Base-by-base conservation (phyloP, 2,888 invertebrate species). In the Onchidella celtica region DNA sequence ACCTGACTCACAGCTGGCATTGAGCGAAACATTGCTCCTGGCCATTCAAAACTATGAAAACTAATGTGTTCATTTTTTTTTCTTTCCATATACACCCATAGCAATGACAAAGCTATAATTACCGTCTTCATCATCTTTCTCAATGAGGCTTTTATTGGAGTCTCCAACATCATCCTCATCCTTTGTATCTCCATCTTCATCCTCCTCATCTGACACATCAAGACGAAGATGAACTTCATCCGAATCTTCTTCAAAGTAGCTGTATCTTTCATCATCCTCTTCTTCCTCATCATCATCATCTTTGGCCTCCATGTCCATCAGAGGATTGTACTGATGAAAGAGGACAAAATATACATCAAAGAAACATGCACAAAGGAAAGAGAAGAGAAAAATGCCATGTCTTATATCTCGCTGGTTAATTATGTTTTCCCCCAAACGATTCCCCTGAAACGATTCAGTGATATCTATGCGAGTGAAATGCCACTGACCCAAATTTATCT, bases 261-360 rank as follows among this genome's bases (percentile, higher is more conserved):
- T 82, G 59, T 87, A 84, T 55, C 83, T 83, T 6, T 86, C 87
- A 81, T 47, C 47, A 47, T 86, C 61, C 66, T 77, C 82, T 63
- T 87, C 87, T 40, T 85, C 86, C 34, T 88, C 89, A 59, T 88
- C 90, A 72, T 89, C 91, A 66, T 92, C 92, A 17, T 92, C 93
- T 65, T 91, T 93, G 38, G 94, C 94, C 86, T 95, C 95, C 32
- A 95, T 94, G 85, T 94, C 94, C 72, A 92, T 89, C 88, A 94
- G 94, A 4, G 89, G 90, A 91, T 87, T 92, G 85, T 82, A 87
- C 91, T 87, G 83, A 14, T 79, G 83, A 75, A 38, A 68, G 29
- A 38, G 2, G 24, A 32, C 4, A 65, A 32, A 27, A 3, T 0
- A 21, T 4, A 55, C 27, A 4, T 17, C 32, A 29, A 24, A n/a